Conservation (phyloP, 2,113 vertebrate genomes). For the Myotis yumanensis region DNA sequence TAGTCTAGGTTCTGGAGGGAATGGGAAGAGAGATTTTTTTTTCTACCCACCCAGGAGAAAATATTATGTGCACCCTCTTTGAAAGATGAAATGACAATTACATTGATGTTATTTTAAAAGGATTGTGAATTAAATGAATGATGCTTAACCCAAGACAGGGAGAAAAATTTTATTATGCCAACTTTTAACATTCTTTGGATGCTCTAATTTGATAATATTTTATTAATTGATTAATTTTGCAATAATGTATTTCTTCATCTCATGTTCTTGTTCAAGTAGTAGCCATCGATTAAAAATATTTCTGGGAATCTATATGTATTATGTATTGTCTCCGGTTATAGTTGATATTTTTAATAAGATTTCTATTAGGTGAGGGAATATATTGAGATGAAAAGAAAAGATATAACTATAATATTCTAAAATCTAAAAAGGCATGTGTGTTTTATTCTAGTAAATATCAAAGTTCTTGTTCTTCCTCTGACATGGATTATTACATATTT, state of each 20-base stretch:
- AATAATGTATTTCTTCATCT: neutral
- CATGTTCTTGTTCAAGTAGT: conserved; percentile 44
- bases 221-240: conserved; percentile 40
- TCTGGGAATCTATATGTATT: conserved; percentile 10
- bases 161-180: neutral
- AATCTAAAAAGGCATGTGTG: neutral
- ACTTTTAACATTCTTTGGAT: neutral
- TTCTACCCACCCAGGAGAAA: neutral
- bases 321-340: neutral
- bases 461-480: neutral
- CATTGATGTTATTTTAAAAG: neutral
- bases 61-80: neutral
- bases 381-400: conserved; percentile 40
- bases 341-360: conserved; percentile 35
- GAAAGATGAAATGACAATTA: neutral
- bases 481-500: neutral
- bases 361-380: conserved; percentile 38
- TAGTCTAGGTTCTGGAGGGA: neutral
- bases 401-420: neutral
- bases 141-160: neutral
- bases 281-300: conserved; percentile 13
- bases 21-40: neutral
- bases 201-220: conserved; percentile 28
- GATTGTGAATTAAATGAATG: neutral
- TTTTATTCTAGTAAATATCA: neutral